Conservation (phyloP, 2,797 vertebrate species). For the Choloepus didactylus region DNA sequence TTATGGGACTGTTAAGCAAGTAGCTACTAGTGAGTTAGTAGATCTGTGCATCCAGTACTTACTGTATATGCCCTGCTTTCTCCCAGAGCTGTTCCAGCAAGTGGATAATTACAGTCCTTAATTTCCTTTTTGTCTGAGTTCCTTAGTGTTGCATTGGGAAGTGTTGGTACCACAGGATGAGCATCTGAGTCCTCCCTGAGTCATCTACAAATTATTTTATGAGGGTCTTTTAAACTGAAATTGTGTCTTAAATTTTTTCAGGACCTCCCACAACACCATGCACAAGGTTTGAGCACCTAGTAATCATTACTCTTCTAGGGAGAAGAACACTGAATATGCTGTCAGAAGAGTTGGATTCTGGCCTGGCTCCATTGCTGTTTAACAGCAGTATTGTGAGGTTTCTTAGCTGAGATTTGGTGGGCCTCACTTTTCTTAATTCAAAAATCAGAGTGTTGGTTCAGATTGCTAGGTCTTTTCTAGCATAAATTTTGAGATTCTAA, state of each 20-base stretch:
- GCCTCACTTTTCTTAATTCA: conserved; percentile 48
- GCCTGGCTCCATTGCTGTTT: background rate
- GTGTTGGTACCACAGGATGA: background rate
- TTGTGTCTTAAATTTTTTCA: conserved; percentile 29
- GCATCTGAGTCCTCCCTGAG: background rate
- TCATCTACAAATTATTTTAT: conserved; percentile 49
- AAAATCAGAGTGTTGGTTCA: conserved; percentile 13
- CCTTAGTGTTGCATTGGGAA: background rate
- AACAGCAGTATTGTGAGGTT: conserved; percentile 11
- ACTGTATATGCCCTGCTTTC: background rate
- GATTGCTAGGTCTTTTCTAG: background rate
- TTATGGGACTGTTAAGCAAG: conserved; percentile 51
- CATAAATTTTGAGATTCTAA: conserved; percentile 15
- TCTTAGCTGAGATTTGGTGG: conserved; percentile 10
- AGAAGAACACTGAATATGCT: background rate
- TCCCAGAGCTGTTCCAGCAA: background rate
- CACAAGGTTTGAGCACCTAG: background rate
- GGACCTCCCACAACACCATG: background rate
- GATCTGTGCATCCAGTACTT: conserved; percentile 36
- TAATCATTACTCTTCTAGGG: background rate
- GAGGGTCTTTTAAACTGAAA: conserved; percentile 26
- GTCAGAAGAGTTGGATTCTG: conserved; percentile 19
- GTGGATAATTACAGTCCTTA: conserved; percentile 2
- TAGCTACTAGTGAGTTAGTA: background rate
- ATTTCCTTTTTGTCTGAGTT: conserved; percentile 25